These are phyloP conservation scores for Xanthorhoe designata DNA, from an alignment of 2,888 invertebrate species.

Conservation along the genomic window DNA sequence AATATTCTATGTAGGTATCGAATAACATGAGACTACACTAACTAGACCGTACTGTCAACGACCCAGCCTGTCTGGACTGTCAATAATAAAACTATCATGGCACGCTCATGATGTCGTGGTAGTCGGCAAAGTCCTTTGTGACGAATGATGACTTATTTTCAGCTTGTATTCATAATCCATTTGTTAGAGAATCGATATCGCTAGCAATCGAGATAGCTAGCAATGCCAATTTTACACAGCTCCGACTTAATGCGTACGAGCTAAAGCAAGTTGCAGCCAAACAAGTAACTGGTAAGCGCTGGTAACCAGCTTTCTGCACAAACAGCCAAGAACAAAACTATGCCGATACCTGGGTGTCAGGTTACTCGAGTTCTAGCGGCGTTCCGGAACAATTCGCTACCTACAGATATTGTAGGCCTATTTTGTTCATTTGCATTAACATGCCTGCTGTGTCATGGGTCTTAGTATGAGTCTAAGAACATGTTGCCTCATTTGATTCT, in stretches of 20 bases:
- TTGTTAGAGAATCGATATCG: too few relatives aligned
- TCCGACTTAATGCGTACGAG: background rate
- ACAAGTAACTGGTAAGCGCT: conserved; percentile 4
- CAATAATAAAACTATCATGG: too few relatives aligned
- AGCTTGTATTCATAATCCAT: too few relatives aligned
- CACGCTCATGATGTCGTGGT: too few relatives aligned
- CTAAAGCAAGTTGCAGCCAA: background rate
- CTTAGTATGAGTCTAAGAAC: background rate
- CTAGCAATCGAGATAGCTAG: too few relatives aligned
- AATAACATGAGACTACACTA: too few relatives aligned
- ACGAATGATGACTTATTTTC: too few relatives aligned
- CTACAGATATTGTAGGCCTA: conserved; percentile 25
- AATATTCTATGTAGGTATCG: too few relatives aligned
- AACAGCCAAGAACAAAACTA: conserved; percentile 2
- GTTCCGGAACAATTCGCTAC: conserved; percentile 44
- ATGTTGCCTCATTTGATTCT: background rate
- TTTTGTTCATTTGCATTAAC: conserved; percentile 33
- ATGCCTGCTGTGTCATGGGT: conserved; percentile 1
- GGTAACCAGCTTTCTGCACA: conserved; percentile 6
- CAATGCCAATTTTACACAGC: too few relatives aligned
- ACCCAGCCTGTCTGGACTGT: too few relatives aligned
- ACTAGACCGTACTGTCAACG: too few relatives aligned
- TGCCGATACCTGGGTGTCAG: conserved; percentile 29
- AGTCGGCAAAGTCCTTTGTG: too few relatives aligned
- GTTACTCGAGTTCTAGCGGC: conserved; percentile 27